Evolutionary conservation across 2,888 invertebrate genomes (phyloP).

Genomic region (Junonia oenone): DNA sequence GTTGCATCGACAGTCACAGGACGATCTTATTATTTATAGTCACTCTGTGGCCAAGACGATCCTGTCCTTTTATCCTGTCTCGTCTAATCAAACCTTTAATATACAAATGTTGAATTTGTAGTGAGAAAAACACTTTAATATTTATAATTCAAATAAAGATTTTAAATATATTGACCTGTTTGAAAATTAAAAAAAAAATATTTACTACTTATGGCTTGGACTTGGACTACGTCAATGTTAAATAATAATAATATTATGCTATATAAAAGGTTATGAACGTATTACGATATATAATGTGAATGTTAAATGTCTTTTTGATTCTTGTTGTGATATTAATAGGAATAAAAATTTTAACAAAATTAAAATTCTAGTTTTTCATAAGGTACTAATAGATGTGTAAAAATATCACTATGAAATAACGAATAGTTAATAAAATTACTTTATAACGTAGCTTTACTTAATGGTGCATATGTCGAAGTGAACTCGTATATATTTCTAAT

Average conservation of each 20-base stretch:
- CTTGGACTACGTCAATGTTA: neutral
- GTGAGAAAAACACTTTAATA: neutral
- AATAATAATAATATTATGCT: neutral
- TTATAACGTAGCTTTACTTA: conserved; percentile 4
- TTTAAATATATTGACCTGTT: neutral
- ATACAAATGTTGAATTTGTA: neutral
- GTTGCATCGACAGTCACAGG: too few relatives aligned
- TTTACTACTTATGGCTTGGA: neutral
- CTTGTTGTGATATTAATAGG: neutral
- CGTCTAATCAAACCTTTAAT: neutral
- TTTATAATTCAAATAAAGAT: neutral
- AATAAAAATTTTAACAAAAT: neutral
- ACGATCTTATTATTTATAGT: too few relatives aligned
- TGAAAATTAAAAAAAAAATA: neutral
- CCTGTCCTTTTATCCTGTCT: neutral
- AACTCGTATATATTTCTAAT: neutral
- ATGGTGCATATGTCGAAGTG: conserved; percentile 10
- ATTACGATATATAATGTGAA: neutral
- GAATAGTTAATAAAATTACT: neutral
- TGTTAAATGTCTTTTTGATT: neutral
- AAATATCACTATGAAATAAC: neutral
- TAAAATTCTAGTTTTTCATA: neutral
- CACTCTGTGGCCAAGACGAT: neutral
- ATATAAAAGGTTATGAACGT: neutral
- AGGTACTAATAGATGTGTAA: neutral